These are phyloP conservation scores for Rhyzopertha dominica DNA, from an alignment of 1,140 invertebrate species.

Conservation along the genomic window DNA sequence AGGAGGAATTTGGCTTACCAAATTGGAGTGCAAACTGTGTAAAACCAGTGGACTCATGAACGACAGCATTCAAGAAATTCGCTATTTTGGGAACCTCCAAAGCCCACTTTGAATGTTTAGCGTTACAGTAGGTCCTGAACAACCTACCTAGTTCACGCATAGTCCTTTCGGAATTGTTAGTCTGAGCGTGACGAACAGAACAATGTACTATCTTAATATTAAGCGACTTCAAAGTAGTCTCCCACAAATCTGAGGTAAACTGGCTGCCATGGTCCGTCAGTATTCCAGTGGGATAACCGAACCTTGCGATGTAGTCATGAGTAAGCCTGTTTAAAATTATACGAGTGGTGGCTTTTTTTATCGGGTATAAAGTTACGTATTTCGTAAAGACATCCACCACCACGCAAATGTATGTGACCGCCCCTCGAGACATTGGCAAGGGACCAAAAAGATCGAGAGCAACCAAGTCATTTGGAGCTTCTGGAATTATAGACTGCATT, in stretches of 20 bases:
- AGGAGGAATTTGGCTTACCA: neutral
- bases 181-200: constrained; percentile 8
- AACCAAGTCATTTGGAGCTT: constrained; percentile 6
- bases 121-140: constrained; percentile 9
- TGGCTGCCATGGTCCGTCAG: constrained; percentile 11
- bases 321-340: constrained; percentile 3
- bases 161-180: constrained; percentile 5
- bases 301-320: constrained; percentile 6
- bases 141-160: constrained; percentile 12
- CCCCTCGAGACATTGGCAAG: constrained; percentile 3
- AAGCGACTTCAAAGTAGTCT: neutral
- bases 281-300: neutral
- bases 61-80: constrained; percentile 7
- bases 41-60: constrained; percentile 13
- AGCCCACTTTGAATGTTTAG: constrained; percentile 12
- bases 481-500: constrained; percentile 1
- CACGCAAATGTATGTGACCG: constrained; percentile 8
- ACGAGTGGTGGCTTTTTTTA: constrained; percentile 9
- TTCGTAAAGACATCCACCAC: constrained; percentile 6
- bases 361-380: constrained; percentile 10
- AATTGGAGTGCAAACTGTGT: constrained; percentile 1
- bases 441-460: constrained; percentile 11
- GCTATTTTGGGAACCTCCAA: constrained; percentile 7
- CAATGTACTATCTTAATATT: constrained; percentile 7
- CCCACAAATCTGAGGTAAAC: constrained; percentile 7